Conservation (phyloP, 2,113 vertebrate genomes). For the Nipponia nippon region DNA sequence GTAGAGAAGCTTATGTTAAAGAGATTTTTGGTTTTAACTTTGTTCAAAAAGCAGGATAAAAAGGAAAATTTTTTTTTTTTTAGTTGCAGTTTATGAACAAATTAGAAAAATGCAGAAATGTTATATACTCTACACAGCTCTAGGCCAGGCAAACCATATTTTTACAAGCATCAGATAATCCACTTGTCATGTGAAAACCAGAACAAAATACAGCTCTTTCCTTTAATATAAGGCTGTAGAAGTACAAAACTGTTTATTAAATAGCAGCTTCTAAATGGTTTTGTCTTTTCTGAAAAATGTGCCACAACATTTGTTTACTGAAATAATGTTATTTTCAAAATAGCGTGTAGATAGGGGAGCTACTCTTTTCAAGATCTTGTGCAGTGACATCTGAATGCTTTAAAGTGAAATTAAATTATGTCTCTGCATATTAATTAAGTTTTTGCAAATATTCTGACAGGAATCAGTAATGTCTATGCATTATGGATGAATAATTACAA, state of each 20-base stretch:
- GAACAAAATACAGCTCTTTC: neutral
- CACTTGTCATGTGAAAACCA: neutral
- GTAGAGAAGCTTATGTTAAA: neutral
- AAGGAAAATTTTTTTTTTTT: neutral
- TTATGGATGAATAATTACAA: neutral
- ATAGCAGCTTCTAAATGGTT: neutral
- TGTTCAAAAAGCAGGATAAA: neutral
- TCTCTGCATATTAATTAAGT: neutral
- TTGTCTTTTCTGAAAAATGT: neutral
- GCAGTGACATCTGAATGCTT: neutral
- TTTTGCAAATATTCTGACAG: neutral
- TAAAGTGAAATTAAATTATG: neutral
- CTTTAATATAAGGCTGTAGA: neutral
- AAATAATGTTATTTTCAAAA: neutral
- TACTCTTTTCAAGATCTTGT: neutral
- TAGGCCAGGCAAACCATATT: neutral
- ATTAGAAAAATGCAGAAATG: neutral
- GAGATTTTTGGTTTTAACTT: neutral
- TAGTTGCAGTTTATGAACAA: neutral
- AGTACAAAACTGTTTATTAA: neutral
- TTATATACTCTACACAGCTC: neutral
- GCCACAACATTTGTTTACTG: neutral
- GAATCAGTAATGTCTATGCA: neutral
- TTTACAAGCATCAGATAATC: neutral
- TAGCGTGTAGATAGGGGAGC: neutral